Evolutionary conservation across 2,888 invertebrate species (phyloP), one percentile per base, ranked within the genome.

Genomic region (Papilio gigon): DNA sequence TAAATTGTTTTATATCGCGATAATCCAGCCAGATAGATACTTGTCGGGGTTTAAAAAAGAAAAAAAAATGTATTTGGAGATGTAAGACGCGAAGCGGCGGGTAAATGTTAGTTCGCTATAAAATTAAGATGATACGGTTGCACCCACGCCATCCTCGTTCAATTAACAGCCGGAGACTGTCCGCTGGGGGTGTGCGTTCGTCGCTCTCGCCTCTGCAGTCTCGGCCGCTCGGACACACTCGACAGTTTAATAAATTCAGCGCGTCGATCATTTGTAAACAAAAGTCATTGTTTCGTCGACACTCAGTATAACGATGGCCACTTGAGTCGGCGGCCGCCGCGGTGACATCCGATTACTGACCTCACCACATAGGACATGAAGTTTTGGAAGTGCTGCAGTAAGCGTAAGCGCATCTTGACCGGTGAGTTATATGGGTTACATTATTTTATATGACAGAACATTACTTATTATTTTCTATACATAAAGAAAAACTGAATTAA

Each of bases 281-380:
- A 89, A 90, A 91, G 81, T 87, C 90, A 90, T 92, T 91, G 90
- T 92, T 90, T 89, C 89, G 85, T 77, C 80, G 79, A 71, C 84
- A 79, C 81, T 74, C 89, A 91, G 90, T 91, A 84, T 78, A 82
- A 83, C 86, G 84, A 86, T 85, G 84, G 80, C 84, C 70, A 82
- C 84, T 85, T 85, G 85, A 78, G 83, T 84, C 82, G 78, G 80
- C 85, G 87, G 84, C 82, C 84, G 87, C 84, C 79, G 80, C 76
- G 77, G 80, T 80, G 80, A 76, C 82, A 83, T 82, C 83, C 83
- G 67, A 73, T 73, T n/a, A n/a, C 71, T 80, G 80, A 81, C 81
- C 79, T 78, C 65, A 74, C 70, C 68, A 74, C 74, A 44, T 35
- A 40, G 20, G 74, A 74, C 68, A 92, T 92, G 92, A 91, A 90